A percentile compares a stretch with the other conserved stretches of the same genome.
Evolutionary conservation across 2,888 invertebrate genomes (phyloP).

Genomic region (Amphipyra berbera): DNA sequence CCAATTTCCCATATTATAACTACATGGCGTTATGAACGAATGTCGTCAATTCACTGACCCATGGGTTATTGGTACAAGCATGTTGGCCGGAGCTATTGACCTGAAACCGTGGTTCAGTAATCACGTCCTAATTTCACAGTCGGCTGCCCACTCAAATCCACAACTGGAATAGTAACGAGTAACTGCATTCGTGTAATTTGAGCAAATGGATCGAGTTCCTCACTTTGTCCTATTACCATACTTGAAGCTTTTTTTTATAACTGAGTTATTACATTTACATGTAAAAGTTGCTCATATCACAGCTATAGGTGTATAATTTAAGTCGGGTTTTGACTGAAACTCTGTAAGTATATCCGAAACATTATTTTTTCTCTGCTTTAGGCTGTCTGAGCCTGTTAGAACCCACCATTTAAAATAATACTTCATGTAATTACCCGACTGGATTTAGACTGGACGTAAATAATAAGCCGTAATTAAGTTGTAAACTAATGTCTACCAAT

Average conservation of each 20-base stretch:
- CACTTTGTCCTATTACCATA: constrained; percentile 15
- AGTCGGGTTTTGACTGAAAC: too few species aligned
- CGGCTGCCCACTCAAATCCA: constrained; percentile 65
- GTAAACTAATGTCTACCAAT: too few species aligned
- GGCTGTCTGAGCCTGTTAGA: too few species aligned
- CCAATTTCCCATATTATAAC: constrained; percentile 12
- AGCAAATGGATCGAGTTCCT: constrained; percentile 45
- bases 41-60: constrained; percentile 32
- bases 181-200: constrained; percentile 60
- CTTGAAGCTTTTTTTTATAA: background rate
- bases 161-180: constrained; percentile 56
- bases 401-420: too few species aligned
- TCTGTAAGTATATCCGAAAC: too few species aligned
- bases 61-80: constrained; percentile 48
- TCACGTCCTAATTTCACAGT: constrained; percentile 76
- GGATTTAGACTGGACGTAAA: too few species aligned
- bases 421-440: too few species aligned
- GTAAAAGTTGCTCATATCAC: background rate
- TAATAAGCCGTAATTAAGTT: too few species aligned
- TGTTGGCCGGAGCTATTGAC: constrained; percentile 74
- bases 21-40: constrained; percentile 11
- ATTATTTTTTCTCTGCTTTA: too few species aligned
- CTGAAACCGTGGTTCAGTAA: constrained; percentile 70
- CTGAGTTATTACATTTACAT: background rate
- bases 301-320: background rate